These are phyloP conservation scores for Condylura cristata DNA, from an alignment of 2,113 vertebrate species.

Conservation along the genomic window DNA sequence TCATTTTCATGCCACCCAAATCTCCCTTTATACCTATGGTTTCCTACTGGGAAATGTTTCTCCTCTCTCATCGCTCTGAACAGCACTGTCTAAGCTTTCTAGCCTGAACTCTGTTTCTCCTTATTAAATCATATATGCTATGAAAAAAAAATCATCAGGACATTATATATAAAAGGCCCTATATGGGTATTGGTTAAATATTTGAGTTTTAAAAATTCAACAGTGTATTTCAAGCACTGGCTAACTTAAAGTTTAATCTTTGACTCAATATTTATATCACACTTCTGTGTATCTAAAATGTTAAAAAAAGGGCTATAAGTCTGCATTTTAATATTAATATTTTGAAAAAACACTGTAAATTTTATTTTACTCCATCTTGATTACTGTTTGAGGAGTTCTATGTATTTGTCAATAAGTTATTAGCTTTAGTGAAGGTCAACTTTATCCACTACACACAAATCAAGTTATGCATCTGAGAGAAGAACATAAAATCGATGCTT, in stretches of 20 bases:
- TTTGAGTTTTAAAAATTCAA: neutral
- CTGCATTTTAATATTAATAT: neutral
- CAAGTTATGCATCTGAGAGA: neutral
- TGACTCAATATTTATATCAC: neutral
- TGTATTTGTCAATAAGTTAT: neutral
- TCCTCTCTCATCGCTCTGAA: neutral
- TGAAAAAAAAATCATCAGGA: neutral
- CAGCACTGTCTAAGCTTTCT: neutral
- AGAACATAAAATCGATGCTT: neutral
- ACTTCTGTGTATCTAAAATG: neutral
- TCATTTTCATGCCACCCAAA: neutral
- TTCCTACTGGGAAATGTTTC: neutral
- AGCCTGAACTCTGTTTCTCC: neutral
- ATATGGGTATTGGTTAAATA: neutral
- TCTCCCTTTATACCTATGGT: neutral
- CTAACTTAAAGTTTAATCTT: neutral
- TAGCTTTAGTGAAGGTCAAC: neutral
- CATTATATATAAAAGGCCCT: neutral
- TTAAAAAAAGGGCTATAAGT: neutral
- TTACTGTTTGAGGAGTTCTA: neutral
- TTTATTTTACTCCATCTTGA: neutral
- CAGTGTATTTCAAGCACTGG: neutral
- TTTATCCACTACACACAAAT: neutral
- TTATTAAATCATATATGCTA: neutral
- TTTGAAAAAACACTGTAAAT: neutral